Conservation (phyloP, 2,888 invertebrate species). For the Lochmaea crataegi region DNA sequence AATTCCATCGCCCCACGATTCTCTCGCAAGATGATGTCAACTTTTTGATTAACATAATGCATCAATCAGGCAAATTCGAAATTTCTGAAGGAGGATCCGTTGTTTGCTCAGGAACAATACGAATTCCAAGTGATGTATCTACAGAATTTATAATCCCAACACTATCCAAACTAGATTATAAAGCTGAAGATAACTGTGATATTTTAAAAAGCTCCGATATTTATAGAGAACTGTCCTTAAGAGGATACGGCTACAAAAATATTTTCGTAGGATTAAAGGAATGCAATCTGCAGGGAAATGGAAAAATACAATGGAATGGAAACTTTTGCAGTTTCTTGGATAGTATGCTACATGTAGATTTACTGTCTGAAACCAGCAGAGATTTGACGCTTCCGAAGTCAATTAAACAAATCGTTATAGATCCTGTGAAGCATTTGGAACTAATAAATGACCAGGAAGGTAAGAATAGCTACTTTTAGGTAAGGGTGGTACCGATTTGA, state of each 20-base stretch:
- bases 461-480: background rate
- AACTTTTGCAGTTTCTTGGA: slow-evolving; percentile 79
- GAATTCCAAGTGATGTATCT: slow-evolving; percentile 66
- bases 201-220: slow-evolving; percentile 44
- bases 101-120: slow-evolving; percentile 75
- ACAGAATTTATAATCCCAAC: slow-evolving; percentile 31
- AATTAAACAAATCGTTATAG: slow-evolving; percentile 69
- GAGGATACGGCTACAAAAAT: slow-evolving; percentile 69
- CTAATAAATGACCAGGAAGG: slow-evolving; percentile 29
- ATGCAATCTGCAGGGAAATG: slow-evolving; percentile 64
- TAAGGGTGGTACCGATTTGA: no score
- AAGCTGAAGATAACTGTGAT: background rate
- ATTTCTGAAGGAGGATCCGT: slow-evolving; percentile 71
- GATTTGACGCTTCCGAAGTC: slow-evolving; percentile 70
- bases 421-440: slow-evolving; percentile 64
- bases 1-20: slow-evolving; percentile 69
- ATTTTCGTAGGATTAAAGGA: slow-evolving; percentile 67
- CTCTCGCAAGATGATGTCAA: slow-evolving; percentile 63
- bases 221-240: slow-evolving; percentile 67
- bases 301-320: slow-evolving; percentile 68
- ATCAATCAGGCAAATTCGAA: slow-evolving; percentile 52
- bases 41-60: slow-evolving; percentile 51
- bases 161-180: background rate
- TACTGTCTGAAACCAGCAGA: slow-evolving; percentile 65
- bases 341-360: slow-evolving; percentile 74